Evolutionary conservation across 2,113 vertebrate genomes (phyloP).

Genomic region (Bostrychus sinensis): DNA sequence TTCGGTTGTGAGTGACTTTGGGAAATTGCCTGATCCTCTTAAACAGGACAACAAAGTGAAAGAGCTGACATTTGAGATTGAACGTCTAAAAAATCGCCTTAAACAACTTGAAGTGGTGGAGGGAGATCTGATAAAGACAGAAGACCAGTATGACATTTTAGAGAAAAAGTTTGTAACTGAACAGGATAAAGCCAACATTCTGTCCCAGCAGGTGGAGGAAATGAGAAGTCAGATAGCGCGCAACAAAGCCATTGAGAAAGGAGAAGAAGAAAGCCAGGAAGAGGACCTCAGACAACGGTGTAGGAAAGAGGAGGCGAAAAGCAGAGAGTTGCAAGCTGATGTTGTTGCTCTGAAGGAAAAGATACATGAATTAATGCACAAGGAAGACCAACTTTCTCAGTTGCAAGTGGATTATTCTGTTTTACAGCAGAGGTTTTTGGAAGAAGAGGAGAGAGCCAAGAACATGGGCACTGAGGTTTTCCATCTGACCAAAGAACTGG

Average conservation of each 20-base stretch:
- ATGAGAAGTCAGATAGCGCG: conserved; percentile 90
- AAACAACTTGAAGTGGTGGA: conserved; percentile 94
- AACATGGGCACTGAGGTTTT: conserved; percentile 91
- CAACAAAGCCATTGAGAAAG: conserved; percentile 91
- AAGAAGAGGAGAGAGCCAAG: conserved; percentile 92
- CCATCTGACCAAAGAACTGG: conserved; percentile 91
- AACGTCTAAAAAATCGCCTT: conserved; percentile 89
- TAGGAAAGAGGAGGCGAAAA: conserved; percentile 90
- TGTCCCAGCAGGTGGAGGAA: conserved; percentile 93
- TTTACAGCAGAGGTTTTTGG: conserved; percentile 90
- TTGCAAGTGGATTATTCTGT: conserved; percentile 93
- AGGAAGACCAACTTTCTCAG: conserved; percentile 96
- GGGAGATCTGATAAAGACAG: conserved; percentile 95
- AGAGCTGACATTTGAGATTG: conserved; percentile 91
- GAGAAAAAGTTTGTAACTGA: conserved; percentile 93
- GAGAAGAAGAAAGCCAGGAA: conserved; percentile 87
- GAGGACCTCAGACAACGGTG: conserved; percentile 86
- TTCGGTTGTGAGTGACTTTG: conserved; percentile 75
- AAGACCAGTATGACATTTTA: conserved; percentile 93
- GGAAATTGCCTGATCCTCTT: conserved; percentile 61
- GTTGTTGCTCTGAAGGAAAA: conserved; percentile 97
- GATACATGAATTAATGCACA: conserved; percentile 97
- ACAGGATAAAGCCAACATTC: conserved; percentile 92
- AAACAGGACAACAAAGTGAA: conserved; percentile 87
- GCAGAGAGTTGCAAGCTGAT: conserved; percentile 88